Conservation (phyloP, 2,797 vertebrate genomes). For the Myotis vivesi region DNA sequence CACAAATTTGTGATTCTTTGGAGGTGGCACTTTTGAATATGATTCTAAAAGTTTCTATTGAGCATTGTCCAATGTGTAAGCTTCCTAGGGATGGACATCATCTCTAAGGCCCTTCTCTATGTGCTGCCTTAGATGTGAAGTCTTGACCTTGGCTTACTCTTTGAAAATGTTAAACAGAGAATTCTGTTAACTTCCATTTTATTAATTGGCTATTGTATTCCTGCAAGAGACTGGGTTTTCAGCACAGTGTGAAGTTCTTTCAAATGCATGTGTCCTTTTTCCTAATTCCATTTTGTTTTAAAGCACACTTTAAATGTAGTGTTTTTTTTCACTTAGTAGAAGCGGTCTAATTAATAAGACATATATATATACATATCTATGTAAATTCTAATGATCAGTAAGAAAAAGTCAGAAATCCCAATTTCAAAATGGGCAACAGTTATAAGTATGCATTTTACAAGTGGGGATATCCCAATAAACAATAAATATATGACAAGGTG, state of each 20-base stretch:
- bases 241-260: slow-evolving; percentile 84
- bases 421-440: neutral
- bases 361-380: neutral
- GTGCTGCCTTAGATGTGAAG: slow-evolving; percentile 82
- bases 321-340: slow-evolving; percentile 86
- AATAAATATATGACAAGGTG: neutral
- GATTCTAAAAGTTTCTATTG: slow-evolving; percentile 80
- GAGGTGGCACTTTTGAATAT: slow-evolving; percentile 74
- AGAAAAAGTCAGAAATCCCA: neutral
- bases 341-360: slow-evolving; percentile 85
- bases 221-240: slow-evolving; percentile 82
- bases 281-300: slow-evolving; percentile 87
- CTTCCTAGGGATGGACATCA: slow-evolving; percentile 78
- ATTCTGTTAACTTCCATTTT: slow-evolving; percentile 82
- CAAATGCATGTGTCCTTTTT: slow-evolving; percentile 83
- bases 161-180: slow-evolving; percentile 83
- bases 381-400: neutral
- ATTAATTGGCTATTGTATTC: slow-evolving; percentile 82
- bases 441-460: neutral
- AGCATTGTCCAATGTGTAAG: slow-evolving; percentile 78
- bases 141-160: slow-evolving; percentile 83
- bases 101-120: slow-evolving; percentile 79
- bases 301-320: slow-evolving; percentile 87
- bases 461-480: neutral
- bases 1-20: slow-evolving; percentile 73